Evolutionary conservation across 2,888 invertebrate genomes (phyloP).

Genomic region (Phania funesta): DNA sequence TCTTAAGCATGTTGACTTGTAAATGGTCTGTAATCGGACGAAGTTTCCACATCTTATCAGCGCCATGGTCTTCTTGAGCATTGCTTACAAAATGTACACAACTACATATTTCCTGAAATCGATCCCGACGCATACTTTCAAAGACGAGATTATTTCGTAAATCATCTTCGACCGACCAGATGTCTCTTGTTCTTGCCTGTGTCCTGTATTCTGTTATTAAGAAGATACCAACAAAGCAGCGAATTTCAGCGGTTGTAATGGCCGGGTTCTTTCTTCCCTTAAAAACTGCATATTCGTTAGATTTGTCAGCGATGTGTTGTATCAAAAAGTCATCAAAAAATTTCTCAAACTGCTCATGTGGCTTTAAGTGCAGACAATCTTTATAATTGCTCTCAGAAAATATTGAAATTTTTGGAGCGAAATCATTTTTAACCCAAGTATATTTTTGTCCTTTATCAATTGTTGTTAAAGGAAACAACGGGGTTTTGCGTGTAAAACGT

Average conservation of each 20-base stretch:
- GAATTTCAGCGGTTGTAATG: constrained; percentile 7
- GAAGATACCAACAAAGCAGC: constrained; percentile 23
- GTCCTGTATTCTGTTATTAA: constrained; percentile 11
- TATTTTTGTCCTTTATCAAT: background rate
- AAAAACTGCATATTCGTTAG: constrained; percentile 31
- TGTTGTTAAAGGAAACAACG: background rate
- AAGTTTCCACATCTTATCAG: constrained; percentile 71
- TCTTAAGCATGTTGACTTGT: background rate
- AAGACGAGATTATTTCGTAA: constrained; percentile 24
- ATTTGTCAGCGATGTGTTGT: constrained; percentile 1
- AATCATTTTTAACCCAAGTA: background rate
- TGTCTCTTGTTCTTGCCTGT: background rate
- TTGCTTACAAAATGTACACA: constrained; percentile 43
- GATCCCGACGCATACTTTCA: constrained; percentile 33
- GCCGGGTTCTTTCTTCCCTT: background rate
- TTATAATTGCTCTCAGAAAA: constrained; percentile 2
- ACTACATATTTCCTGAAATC: constrained; percentile 49
- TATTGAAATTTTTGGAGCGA: constrained; percentile 8
- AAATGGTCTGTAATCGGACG: constrained; percentile 64
- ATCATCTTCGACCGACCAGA: background rate
- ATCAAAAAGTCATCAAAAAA: constrained; percentile 15
- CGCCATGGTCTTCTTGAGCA: background rate
- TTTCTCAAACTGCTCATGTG: constrained; percentile 18
- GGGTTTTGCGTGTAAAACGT: background rate
- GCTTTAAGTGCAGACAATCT: background rate